Evolutionary conservation across 2,888 invertebrate species (phyloP).

Genomic region (Drosophila histrio): DNA sequence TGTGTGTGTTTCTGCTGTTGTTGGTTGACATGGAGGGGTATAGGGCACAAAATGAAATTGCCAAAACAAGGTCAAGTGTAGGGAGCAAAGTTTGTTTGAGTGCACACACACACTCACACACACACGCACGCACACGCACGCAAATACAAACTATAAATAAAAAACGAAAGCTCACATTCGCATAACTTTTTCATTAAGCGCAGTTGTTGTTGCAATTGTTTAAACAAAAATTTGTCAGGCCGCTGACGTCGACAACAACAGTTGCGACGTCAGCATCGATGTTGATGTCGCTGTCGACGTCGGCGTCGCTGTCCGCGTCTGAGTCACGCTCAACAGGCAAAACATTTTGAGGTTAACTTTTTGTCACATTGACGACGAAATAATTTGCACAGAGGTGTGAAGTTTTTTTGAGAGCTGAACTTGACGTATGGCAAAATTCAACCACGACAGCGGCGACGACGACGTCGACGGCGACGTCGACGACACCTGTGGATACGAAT

Average conservation of each 20-base stretch:
- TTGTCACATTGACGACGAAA: constrained; percentile 68
- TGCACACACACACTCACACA: constrained; percentile 38
- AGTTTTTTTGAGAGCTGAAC: constrained; percentile 63
- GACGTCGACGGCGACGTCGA: constrained; percentile 42
- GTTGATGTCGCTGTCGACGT: background rate
- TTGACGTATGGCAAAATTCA: constrained; percentile 54
- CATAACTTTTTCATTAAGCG: constrained; percentile 64
- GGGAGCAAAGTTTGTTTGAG: constrained; percentile 78
- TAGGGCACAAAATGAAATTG: constrained; percentile 71
- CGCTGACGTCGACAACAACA: constrained; percentile 16
- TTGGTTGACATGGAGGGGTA: constrained; percentile 11
- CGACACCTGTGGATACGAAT: constrained; percentile 69
- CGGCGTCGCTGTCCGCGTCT: constrained; percentile 13
- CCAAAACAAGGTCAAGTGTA: constrained; percentile 79
- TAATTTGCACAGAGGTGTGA: constrained; percentile 74
- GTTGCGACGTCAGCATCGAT: background rate
- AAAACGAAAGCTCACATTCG: constrained; percentile 51
- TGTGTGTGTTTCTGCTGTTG: constrained; percentile 13
- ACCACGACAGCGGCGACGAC: too few species aligned
- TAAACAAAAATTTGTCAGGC: constrained; percentile 52
- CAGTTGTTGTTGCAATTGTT: constrained; percentile 47
- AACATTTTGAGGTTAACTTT: constrained; percentile 70
- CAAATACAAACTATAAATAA: constrained; percentile 28
- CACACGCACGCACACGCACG: background rate
- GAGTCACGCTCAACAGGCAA: constrained; percentile 72